Base-by-base conservation (phyloP, 1,140 invertebrate genomes). In the Temnothorax nylanderi region DNA sequence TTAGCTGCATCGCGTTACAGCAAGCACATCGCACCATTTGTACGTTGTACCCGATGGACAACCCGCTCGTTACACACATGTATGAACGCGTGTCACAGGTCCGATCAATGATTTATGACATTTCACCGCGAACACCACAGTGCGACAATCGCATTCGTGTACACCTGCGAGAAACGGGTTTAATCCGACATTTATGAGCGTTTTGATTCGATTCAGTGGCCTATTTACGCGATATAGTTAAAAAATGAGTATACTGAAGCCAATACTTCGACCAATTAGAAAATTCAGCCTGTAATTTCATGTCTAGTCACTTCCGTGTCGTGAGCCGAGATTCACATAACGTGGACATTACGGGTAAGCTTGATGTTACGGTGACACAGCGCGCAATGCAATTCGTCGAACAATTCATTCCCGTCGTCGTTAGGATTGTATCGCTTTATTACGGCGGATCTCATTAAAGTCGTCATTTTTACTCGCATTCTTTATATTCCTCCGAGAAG, bases 61-160 rank as follows among this genome's bases (percentile, higher is more conserved):
- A 81, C 44, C 32, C 16, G 21, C 2, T 69, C 34, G 64, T 71
- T 71, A 71, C 64, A 41, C 47, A 32, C 10, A 13, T 65, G 18
- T 65, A 18, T 26, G 11, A 18, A 21, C 47, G 16, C 34, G 34
- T 71, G 64, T 81, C 47, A 54, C 16, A 18, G 18, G 26, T 56
- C n/a, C 34, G 64, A 71, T 81, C 47, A 81, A 54, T 81, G 77
- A 71, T 81, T 81, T 71, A 81, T 71, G 77, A 81, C 65, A 56
- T 71, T 44, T 81, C 37, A 41, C 77, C 47, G 34, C 47, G 18
- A 71, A 32, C 21, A 10, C 21, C 34, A 81, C 77, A 56, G 44
- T 56, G 65, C 8, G n/a, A 21, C 77, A 80, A 37, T 37, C 34
- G 47, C 11, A 51, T 26, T 44, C 34, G 41, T 5, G 21, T 71